Evolutionary conservation across 2,797 vertebrate genomes (phyloP).

Genomic region (Euphonia xanthogaster): DNA sequence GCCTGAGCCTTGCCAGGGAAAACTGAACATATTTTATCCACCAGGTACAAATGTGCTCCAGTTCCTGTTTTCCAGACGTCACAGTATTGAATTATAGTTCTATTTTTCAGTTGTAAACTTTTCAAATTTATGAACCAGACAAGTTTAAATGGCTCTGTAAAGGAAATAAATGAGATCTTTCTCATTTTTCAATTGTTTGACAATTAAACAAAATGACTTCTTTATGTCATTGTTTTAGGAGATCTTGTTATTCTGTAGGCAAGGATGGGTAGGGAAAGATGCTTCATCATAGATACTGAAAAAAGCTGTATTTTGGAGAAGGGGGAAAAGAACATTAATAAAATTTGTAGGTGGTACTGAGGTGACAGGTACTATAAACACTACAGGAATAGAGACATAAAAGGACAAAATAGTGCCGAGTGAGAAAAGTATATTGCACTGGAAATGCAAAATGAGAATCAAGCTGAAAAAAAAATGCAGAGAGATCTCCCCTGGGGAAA

Average conservation of each 20-base stretch:
- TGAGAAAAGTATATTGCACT: neutral
- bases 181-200: neutral
- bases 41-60: neutral
- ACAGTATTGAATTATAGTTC: neutral
- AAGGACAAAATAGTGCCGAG: neutral
- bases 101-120: neutral
- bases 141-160: neutral
- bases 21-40: neutral
- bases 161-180: neutral
- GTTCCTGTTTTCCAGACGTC: neutral
- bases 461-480: neutral
- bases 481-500: neutral
- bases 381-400: neutral
- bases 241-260: neutral
- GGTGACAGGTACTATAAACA: slow-evolving; percentile 16
- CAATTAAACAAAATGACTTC: slow-evolving; percentile 12
- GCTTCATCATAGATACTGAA: neutral
- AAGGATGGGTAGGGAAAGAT: neutral
- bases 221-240: slow-evolving; percentile 24
- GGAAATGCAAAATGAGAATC: slow-evolving; percentile 32
- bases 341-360: slow-evolving; percentile 12
- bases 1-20: neutral
- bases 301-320: neutral
- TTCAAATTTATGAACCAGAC: slow-evolving; percentile 2
- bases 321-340: neutral